Evolutionary conservation across 1,140 invertebrate species (phyloP), one percentile per base, ranked within the genome.

Genomic region (Cataglyphis hispanica): DNA sequence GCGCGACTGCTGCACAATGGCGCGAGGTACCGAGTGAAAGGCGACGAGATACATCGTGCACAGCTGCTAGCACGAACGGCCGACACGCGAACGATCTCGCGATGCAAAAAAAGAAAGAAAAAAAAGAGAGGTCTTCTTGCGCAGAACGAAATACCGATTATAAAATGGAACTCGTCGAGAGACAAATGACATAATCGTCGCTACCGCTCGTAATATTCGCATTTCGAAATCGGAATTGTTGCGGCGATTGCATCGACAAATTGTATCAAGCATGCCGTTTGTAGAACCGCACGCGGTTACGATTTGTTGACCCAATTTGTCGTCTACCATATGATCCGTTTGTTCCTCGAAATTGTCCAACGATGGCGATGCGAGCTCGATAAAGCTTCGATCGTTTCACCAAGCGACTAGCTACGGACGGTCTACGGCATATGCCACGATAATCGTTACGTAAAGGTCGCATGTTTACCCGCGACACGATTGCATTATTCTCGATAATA

Each of bases 1-100:
- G 72, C 61, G 74, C 83, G 85, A 16, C 60, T 27, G 86, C 90
- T 86, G 91, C 90, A 88, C 91, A 93, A 92, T 93, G 89, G 89
- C 88, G 90, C 90, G 92, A 91, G 88, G 87, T 40, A 93, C 90
- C 88, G 91, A 94, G 94, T 94, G 94, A 94, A 94, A 94, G 94
- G 93, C 92, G 91, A 89, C 91, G 83, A 90, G 88, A 90, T 86
- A 84, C 86, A 90, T 91, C 86, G 87, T 84, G 83, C 80, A 61
- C 40, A 56, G 63, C 60, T 10, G 13, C 43, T 56, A 74, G 46
- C 56, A 85, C 75, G 64, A 37, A 67, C 66, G 66, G 1, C 22
- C 69, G 89, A 89, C 88, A 81, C 85, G 60, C 56, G 50, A 86
- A 58, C 89, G 83, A 75, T 56, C 84, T 64, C 50, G 64, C 53